Base-by-base conservation (phyloP, 2,888 invertebrate genomes). In the Anorthoa munda region DNA sequence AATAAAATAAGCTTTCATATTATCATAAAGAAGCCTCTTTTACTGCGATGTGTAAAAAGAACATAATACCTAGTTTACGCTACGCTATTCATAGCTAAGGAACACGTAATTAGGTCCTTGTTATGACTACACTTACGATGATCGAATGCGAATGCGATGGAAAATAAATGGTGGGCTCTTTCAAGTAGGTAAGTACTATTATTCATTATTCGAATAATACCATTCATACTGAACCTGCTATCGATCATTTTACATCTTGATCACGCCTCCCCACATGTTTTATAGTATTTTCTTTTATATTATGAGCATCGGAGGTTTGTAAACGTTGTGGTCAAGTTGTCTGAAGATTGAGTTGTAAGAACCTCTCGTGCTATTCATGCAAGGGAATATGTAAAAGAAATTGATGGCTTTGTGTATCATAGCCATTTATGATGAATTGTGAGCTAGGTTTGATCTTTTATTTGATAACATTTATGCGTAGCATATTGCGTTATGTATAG, bases 241-340 rank as follows among this genome's bases (percentile, higher is more conserved):
- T 87, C 86, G 84, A 87, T 87, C 87, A 87, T 83, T 79, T 85
- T 75, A 86, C 80, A 81, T 84, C 83, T 87, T 81, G 87, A 87
- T 87, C 77, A 77, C 82, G 78, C 79, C 82, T 83, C 80, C 81
- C 68, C 66, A 79, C 80, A 79, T 77, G 79, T 83, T 83, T 79
- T 82, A 73, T 76, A 63, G 72, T 79, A 79, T 84, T 85, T 84
- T 79, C 75, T 83, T 86, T 84, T 81, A 79, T 81, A 81, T 73
- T 78, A 81, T 68, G 64, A 75, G 61, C 76, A 72, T 76, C 67
- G 68, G 56, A 71, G 66, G 46, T 79, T 84, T 86, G 83, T 85
- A 82, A 69, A 81, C 66, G 74, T 75, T 83, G 86, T 72, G 82
- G 82, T 87, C 70, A 76, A 84, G 79, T 84, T 78, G 72, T 79